Base-by-base conservation (phyloP, 2,797 vertebrate species). In the Gadopsis bispinosus region DNA sequence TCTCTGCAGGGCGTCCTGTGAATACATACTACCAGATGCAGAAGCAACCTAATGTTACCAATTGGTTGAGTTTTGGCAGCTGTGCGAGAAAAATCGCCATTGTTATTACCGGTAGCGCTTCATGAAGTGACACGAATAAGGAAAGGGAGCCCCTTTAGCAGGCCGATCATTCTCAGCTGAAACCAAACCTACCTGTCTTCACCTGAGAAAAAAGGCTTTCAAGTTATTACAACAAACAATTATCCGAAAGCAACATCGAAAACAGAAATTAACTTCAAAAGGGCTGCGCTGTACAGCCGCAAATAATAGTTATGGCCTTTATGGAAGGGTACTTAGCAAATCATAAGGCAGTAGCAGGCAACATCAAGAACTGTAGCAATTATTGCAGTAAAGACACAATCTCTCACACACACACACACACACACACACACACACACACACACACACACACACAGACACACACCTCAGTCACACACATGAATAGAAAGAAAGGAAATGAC, bases 271-370 rank as follows among this genome's bases (percentile, higher is more conserved):
- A 91, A 90, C 35, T 80, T 71, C n/a, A 79, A 81, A 91, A 90
- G 76, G 86, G 87, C 90, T 81, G 88, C 20, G 1, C 3, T 53
- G 13, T 16, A 29, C 84, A 87, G 81, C 89, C 75, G 62, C 68
- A 94, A 94, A 93, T 92, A 66, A 93, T 92, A 94, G 86, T 87
- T 91, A 93, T 93, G 93, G 93, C 78, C 80, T 92, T 94, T 91
- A 93, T 94, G 93, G 89, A 75, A 83, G 80, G 35, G 79, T 59
- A 70, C 63, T 90, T 90, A 92, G 93, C 92, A 93, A 94, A 93
- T 93, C 74, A 93, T 92, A 93, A 91, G 68, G 55, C 69, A 87
- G 82, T n/a, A 91, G 91, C 92, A 88, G 77, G 86, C 85, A 51
- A 85, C 69, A 80, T 77, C 76, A 73, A 84, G 58, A 43, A 78